phyloP scores from a whole-genome alignment of 1,140 invertebrate genomes.

The Steinernema khuongi region DNA sequence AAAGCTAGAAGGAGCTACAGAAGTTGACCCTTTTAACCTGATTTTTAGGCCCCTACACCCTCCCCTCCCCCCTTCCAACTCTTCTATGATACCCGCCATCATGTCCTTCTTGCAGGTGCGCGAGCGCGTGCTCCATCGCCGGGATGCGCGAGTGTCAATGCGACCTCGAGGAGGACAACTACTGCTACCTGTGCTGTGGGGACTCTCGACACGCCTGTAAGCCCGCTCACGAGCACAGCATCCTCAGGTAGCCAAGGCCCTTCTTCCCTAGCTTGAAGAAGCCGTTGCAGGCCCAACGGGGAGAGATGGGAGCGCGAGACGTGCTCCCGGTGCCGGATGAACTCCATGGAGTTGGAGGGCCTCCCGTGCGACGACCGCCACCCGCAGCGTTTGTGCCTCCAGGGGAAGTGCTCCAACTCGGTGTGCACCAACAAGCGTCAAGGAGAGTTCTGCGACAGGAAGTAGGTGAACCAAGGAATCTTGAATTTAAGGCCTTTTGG shows the following conservation, averaged over 20 bases:
- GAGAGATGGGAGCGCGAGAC: conserved; percentile 57
- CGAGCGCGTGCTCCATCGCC: conserved; percentile 48
- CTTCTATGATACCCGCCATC: not conserved
- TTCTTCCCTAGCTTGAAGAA: too few relatives aligned
- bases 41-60: not conserved
- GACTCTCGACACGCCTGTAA: conserved; percentile 45
- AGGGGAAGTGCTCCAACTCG: conserved; percentile 59
- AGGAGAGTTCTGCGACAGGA: conserved; percentile 54
- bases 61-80: not conserved
- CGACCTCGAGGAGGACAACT: conserved; percentile 57
- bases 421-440: conserved; percentile 56
- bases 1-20: too few relatives aligned
- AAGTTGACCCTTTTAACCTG: too few relatives aligned
- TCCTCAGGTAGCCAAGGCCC: conserved; percentile 55
- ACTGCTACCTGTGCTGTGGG: conserved; percentile 58
- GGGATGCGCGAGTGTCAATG: conserved; percentile 58
- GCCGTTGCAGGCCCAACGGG: conserved; percentile 48
- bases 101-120: conserved; percentile 45
- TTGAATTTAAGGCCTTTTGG: not conserved
- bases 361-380: conserved; percentile 56
- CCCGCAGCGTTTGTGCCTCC: conserved; percentile 52
- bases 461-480: conserved; percentile 42
- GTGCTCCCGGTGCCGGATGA: conserved; percentile 52
- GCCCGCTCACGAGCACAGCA: conserved; percentile 53
- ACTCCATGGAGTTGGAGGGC: conserved; percentile 55